phyloP scores from a whole-genome alignment of 2,888 invertebrate species.

The Leptogaster cylindrica region DNA sequence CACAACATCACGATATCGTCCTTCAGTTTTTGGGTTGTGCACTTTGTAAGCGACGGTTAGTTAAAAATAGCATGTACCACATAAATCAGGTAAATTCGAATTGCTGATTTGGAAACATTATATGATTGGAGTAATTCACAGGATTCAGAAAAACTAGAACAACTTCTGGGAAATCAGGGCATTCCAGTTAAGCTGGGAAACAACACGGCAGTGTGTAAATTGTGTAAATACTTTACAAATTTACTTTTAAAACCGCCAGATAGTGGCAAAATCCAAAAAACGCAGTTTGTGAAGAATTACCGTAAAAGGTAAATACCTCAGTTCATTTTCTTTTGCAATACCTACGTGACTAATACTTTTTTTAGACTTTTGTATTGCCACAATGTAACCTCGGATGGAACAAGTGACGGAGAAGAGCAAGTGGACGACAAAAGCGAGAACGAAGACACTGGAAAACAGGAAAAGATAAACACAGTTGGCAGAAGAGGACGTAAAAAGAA shows the following conservation, averaged over 20 bases:
- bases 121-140: constrained; percentile 51
- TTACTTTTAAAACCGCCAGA: constrained; percentile 71
- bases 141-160: constrained; percentile 67
- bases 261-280: constrained; percentile 61
- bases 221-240: constrained; percentile 80
- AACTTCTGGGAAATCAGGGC: constrained; percentile 67
- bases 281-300: constrained; percentile 64
- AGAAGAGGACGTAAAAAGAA: constrained; percentile 61
- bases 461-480: constrained; percentile 55
- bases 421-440: constrained; percentile 53
- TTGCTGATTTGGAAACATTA: background rate
- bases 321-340: background rate
- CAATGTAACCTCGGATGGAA: constrained; percentile 68
- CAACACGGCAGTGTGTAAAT: constrained; percentile 80
- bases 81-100: constrained; percentile 65
- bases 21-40: constrained; percentile 78
- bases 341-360: constrained; percentile 40
- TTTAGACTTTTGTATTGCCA: constrained; percentile 76
- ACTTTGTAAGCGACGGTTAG: constrained; percentile 76
- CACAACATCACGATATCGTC: constrained; percentile 72
- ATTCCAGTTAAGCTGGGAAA: constrained; percentile 72
- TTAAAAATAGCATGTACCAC: constrained; percentile 78
- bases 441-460: constrained; percentile 49
- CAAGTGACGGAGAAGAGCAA: constrained; percentile 49
- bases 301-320: constrained; percentile 65